Percentiles rank a stretch among this genome's conserved stretches.
Conservation (phyloP, 2,113 vertebrate species). For the Bostrychus sinensis region DNA sequence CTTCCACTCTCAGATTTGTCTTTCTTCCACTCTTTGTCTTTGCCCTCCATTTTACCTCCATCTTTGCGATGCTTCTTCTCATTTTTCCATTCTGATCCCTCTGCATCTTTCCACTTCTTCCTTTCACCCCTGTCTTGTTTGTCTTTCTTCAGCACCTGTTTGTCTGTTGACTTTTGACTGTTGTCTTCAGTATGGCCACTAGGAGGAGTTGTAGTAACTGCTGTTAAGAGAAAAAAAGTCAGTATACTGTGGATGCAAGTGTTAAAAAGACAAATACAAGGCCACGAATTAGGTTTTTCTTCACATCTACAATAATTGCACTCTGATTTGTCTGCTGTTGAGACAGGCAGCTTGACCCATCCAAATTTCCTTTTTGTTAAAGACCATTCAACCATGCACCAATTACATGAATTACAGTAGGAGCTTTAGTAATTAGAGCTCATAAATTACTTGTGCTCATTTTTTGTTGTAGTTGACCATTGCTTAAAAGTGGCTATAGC, state of each 20-base stretch:
- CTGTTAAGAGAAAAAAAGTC: slow-evolving; percentile 26
- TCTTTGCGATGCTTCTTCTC: slow-evolving; percentile 41
- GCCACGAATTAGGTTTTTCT: background rate
- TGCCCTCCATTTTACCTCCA: slow-evolving; percentile 31
- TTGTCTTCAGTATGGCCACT: slow-evolving; percentile 50
- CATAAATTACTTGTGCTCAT: too few relatives aligned
- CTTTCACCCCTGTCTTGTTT: slow-evolving; percentile 16
- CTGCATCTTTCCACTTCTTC: slow-evolving; percentile 34
- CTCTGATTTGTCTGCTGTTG: too few relatives aligned
- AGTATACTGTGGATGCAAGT: slow-evolving; percentile 11
- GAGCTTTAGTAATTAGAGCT: too few relatives aligned
- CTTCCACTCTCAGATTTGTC: slow-evolving; percentile 36
- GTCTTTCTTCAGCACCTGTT: slow-evolving; percentile 41
- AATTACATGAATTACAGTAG: too few relatives aligned
- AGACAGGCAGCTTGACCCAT: too few relatives aligned
- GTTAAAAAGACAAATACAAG: background rate
- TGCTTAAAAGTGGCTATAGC: too few relatives aligned
- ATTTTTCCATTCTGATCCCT: slow-evolving; percentile 28
- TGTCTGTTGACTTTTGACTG: slow-evolving; percentile 20
- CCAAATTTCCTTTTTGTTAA: too few relatives aligned
- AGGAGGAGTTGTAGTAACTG: slow-evolving; percentile 34
- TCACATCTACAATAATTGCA: background rate
- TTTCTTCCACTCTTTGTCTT: slow-evolving; percentile 35
- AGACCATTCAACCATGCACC: too few relatives aligned
- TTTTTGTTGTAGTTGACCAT: too few relatives aligned